phyloP scores from a whole-genome alignment of 2,113 vertebrate species.

The Onychostruthus taczanowskii region DNA sequence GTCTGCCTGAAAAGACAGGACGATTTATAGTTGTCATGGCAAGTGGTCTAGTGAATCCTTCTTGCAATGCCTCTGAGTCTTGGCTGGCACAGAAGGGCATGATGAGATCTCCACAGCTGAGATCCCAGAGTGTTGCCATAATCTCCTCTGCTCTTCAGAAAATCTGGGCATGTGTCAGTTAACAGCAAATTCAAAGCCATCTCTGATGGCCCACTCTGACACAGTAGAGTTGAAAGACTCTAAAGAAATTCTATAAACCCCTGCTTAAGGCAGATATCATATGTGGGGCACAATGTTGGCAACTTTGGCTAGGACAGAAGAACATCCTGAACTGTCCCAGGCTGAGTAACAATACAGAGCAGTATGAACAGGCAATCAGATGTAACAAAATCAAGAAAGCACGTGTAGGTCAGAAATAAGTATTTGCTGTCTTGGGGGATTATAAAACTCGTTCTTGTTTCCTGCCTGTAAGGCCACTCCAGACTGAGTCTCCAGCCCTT shows the following conservation, averaged over 20 bases:
- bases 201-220: background rate
- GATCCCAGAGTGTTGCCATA: background rate
- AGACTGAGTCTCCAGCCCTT: background rate
- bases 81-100: background rate
- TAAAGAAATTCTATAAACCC: background rate
- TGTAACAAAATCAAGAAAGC: background rate
- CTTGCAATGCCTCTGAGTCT: background rate
- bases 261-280: background rate
- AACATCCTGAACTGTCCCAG: background rate
- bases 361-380: background rate
- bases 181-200: background rate
- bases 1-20: background rate
- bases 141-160: background rate
- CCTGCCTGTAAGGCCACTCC: background rate
- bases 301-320: background rate
- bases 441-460: background rate
- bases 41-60: background rate
- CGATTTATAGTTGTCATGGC: constrained; percentile 38
- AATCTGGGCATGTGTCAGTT: background rate
- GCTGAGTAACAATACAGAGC: rapidly evolving
- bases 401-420: background rate
- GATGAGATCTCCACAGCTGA: background rate
- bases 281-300: background rate
- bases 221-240: background rate
- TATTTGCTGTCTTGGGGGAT: background rate